A percentile compares a stretch with the other conserved stretches of the same genome.
Conservation (phyloP, 2,888 invertebrate genomes). For the Andrena flavipes region DNA sequence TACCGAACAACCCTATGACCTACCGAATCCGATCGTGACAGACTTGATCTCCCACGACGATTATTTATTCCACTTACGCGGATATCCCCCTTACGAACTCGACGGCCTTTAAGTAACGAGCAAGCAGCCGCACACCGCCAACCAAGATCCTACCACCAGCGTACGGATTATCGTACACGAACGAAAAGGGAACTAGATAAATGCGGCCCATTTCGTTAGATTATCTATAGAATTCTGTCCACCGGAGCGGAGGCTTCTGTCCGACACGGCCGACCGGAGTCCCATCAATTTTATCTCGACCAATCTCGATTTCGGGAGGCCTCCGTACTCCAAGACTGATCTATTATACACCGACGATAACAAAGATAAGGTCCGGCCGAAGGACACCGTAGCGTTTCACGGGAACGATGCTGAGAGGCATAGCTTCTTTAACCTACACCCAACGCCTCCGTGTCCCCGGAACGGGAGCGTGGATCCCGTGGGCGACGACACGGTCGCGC, state of each 20-base stretch:
- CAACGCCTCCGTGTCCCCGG: slow-evolving; percentile 11
- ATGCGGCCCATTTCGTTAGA: slow-evolving; percentile 49
- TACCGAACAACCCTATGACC: slow-evolving; percentile 68
- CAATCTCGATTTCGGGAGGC: not conserved
- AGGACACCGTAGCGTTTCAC: slow-evolving; percentile 6
- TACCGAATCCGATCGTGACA: slow-evolving; percentile 56
- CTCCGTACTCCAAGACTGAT: not conserved
- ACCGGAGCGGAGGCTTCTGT: slow-evolving; percentile 19
- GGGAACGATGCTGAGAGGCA: slow-evolving; percentile 43
- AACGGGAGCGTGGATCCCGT: slow-evolving; percentile 1
- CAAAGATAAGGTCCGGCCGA: slow-evolving; percentile 7
- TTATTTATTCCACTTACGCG: not conserved
- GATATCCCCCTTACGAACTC: not conserved
- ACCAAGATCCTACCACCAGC: slow-evolving; percentile 7
- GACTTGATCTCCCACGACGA: slow-evolving; percentile 20
- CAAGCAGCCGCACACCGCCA: not conserved
- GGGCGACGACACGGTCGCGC: too few relatives aligned
- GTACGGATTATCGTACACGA: slow-evolving; percentile 9
- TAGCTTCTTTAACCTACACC: slow-evolving; percentile 51
- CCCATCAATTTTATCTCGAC: not conserved
- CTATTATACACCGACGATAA: not conserved
- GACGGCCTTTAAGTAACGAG: not conserved
- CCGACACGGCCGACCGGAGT: not conserved
- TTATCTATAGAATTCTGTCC: slow-evolving; percentile 41
- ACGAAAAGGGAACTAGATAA: slow-evolving; percentile 52